Base-by-base conservation (phyloP, 2,888 invertebrate genomes). In the Hydrotaea cyrtoneurina region DNA sequence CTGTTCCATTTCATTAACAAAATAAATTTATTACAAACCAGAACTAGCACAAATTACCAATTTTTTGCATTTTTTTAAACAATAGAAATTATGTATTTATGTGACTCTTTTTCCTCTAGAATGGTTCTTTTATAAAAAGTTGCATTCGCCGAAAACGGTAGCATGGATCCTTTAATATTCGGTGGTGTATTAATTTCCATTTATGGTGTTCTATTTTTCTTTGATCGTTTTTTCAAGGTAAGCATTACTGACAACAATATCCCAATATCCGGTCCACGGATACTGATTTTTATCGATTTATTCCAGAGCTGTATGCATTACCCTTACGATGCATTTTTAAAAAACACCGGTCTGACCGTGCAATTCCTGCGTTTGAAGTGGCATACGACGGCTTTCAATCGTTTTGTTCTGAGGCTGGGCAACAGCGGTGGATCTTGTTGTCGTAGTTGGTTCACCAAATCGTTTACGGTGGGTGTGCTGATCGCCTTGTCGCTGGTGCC, bases 191-290 rank as follows among this genome's bases (percentile, higher is more conserved):
- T 95, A 86, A 92, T 94, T 86, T 93, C 94, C 71, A 93, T 96
- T 88, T 96, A 97, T 91, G 94, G 94, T 86, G 93, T 95, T 53
- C 92, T 96, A 87, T 95, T 95, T 91, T 97, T 97, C 91, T 96
- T 97, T 90, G 96, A 97, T 91, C 94, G 94, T n/a, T 95, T 97
- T 91, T 96, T 97, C 89, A 96, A 96, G 95, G 96, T 96, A 93
- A 90, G 11, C 26, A 74, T 31, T 39, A n/a, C 66, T 46, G 43
- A 0, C 11, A 7, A 17, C 46, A 72, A n/a, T n/a, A 69, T 71
- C 21, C 21, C 5, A 11, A 26, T 78, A 43, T 50, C 11, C 82
- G 43, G 77, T 64, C 55, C 39, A 21, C 55, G 8, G 10, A 69
- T 39, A 23, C 13, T 72, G 8, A 10, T 10, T 39, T 36, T 23